phyloP scores from a whole-genome alignment of 2,113 vertebrate genomes.

The Gasterosteus nipponicus region DNA sequence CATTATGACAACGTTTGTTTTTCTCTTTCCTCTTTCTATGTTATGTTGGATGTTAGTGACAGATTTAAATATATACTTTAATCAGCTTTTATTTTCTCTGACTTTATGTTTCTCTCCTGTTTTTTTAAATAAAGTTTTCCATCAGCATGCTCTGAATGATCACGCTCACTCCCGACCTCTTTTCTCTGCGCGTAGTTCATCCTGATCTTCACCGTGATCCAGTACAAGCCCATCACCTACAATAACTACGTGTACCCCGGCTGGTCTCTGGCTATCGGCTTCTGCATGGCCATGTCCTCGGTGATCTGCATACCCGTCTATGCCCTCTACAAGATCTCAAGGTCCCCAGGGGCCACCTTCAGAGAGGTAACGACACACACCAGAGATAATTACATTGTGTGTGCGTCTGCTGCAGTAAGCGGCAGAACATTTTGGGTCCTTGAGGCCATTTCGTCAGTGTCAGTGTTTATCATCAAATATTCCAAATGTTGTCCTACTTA shows the following conservation, averaged over 20 bases:
- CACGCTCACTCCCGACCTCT: not conserved
- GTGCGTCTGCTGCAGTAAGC: not conserved
- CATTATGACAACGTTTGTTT: too few species aligned
- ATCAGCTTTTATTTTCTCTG: not conserved
- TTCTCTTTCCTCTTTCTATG: not conserved
- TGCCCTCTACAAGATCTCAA: slow-evolving; percentile 88
- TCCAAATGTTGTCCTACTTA: too few species aligned
- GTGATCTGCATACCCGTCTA: slow-evolving; percentile 97
- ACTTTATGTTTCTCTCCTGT: not conserved
- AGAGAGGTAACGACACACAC: slow-evolving; percentile 87
- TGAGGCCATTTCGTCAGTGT: too few species aligned
- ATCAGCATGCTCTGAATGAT: not conserved
- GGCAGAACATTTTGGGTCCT: not conserved
- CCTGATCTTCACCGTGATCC: slow-evolving; percentile 97
- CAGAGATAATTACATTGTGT: not conserved
- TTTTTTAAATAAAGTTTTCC: not conserved
- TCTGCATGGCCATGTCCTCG: slow-evolving; percentile 94
- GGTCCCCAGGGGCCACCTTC: slow-evolving; percentile 90
- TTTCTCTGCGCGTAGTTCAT: slow-evolving; percentile 86
- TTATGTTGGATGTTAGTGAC: not conserved
- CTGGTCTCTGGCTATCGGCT: slow-evolving; percentile 94
- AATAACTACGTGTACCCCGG: slow-evolving; percentile 91
- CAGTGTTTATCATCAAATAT: too few species aligned
- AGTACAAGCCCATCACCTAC: slow-evolving; percentile 96
- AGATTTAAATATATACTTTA: not conserved